Conservation (phyloP, 2,113 vertebrate genomes). For the Nibea albiflora region DNA sequence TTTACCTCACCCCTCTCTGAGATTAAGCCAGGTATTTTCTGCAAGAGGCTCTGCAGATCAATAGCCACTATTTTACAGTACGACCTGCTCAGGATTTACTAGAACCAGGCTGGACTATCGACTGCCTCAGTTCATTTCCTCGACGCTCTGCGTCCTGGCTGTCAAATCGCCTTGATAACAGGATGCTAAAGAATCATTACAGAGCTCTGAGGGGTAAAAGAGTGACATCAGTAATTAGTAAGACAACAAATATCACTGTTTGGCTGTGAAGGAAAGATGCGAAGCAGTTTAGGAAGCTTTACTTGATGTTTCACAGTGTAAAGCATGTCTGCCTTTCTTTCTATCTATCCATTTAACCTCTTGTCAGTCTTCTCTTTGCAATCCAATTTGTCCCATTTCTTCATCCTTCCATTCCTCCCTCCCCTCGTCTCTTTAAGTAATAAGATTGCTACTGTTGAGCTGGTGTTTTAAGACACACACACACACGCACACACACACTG, state of each 20-base stretch:
- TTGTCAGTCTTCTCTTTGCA: constrained; percentile 37
- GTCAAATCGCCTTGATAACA: constrained; percentile 40
- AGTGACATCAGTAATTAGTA: constrained; percentile 12
- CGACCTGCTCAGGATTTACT: constrained; percentile 34
- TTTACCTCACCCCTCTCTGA: constrained; percentile 68
- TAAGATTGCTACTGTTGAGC: constrained; percentile 73
- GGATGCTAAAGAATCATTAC: constrained; percentile 39
- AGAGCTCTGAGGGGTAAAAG: constrained; percentile 24
- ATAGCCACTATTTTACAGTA: constrained; percentile 55
- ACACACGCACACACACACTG: constrained; percentile 11
- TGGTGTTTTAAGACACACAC: constrained; percentile 46
- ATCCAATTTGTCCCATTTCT: constrained; percentile 68
- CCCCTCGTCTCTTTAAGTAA: constrained; percentile 68
- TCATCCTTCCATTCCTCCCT: constrained; percentile 34
- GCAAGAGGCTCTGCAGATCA: constrained; percentile 59
- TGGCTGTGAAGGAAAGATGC: not conserved
- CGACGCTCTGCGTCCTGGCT: constrained; percentile 9
- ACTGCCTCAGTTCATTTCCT: constrained; percentile 46
- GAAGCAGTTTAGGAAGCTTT: constrained; percentile 15
- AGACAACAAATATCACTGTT: not conserved
- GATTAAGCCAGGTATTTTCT: constrained; percentile 73
- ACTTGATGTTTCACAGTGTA: not conserved
- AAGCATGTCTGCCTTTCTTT: constrained; percentile 5
- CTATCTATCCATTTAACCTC: constrained; percentile 19
- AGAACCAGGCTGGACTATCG: constrained; percentile 24